phyloP scores from a whole-genome alignment of 2,797 vertebrate species.

The Brachyalestes nurse region DNA sequence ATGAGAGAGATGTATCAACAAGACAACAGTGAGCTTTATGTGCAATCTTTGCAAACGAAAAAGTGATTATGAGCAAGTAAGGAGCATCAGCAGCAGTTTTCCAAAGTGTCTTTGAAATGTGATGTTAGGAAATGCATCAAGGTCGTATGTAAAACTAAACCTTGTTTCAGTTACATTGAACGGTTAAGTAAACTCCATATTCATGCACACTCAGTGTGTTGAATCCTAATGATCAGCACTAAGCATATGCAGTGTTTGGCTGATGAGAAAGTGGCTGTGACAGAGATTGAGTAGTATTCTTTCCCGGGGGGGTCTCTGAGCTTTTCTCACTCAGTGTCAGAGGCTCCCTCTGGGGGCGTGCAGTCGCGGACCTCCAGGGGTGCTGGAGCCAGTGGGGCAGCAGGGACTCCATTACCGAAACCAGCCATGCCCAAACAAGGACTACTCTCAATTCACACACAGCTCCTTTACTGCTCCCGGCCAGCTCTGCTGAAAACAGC shows the following conservation, averaged over 20 bases:
- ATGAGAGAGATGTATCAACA: constrained; percentile 16
- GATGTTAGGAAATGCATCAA: not conserved
- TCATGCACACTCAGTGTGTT: not conserved
- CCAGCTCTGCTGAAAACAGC: constrained; percentile 23
- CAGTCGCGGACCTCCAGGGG: constrained; percentile 50
- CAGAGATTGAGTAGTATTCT: constrained; percentile 58
- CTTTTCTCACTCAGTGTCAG: constrained; percentile 52
- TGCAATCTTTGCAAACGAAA: not conserved
- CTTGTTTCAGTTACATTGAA: not conserved
- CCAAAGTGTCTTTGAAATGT: constrained; percentile 3
- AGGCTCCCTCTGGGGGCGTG: constrained; percentile 50
- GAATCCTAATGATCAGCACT: constrained; percentile 31
- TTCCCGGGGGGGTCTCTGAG: constrained; percentile 39
- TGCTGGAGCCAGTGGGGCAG: constrained; percentile 55
- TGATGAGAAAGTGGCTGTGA: constrained; percentile 46
- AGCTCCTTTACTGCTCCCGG: constrained; percentile 9
- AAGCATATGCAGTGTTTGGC: constrained; percentile 39
- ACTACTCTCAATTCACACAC: constrained; percentile 24
- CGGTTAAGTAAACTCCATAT: constrained; percentile 29
- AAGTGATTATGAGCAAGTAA: not conserved
- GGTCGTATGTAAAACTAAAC: not conserved
- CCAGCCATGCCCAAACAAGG: constrained; percentile 39
- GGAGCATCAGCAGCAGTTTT: not conserved
- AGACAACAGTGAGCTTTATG: constrained; percentile 37
- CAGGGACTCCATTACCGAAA: constrained; percentile 51